Evolutionary conservation across 2,888 invertebrate genomes (phyloP), one percentile per base, ranked within the genome.

Genomic region (Chymomyza fuscimana): DNA sequence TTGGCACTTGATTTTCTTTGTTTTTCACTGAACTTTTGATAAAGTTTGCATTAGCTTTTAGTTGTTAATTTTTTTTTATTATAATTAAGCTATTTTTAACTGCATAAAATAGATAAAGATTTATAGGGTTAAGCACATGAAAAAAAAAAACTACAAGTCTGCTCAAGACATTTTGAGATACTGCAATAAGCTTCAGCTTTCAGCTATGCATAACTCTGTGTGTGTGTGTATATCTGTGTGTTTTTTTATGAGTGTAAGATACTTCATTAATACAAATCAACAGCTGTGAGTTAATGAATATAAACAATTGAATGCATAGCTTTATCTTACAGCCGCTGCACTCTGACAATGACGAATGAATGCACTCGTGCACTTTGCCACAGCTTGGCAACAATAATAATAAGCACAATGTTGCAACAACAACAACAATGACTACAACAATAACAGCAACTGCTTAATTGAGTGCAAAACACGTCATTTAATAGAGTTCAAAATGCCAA

Each of bases 241-340:
- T 2, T 32, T 32, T 5, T 51, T 73, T 51, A 67, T 67, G 32
- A 32, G 70, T 66, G 75, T 61, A 36, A 67, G 70, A 62, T 80
- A 74, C 74, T 88, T 88, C 80, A 88, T 83, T 83, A 79, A 73
- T 72, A 72, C 65, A 85, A 83, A 88, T 87, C 87, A 88, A 85
- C 73, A 67, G 69, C 63, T 40, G 29, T 59, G 25, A 66, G 59
- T 59, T 32, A 63, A 52, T 61, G 67, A 64, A 72, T 60, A 65
- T 65, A 80, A 73, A 71, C 69, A 86, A 87, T 82, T 82, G 73
- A 65, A 72, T 72, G 54, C 19, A 52, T 52, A 52, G 52, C 16
- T 16, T 52, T 19, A 4, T 52, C 10, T 52, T 54, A 19, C 16
- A 63, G 32, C 40, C 56, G 58, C 63, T 64, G 60, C 52, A 50